Evolutionary conservation across 2,113 vertebrate species (phyloP), one percentile per base, ranked within the genome.

Genomic region (Catharus fuscescens): DNA sequence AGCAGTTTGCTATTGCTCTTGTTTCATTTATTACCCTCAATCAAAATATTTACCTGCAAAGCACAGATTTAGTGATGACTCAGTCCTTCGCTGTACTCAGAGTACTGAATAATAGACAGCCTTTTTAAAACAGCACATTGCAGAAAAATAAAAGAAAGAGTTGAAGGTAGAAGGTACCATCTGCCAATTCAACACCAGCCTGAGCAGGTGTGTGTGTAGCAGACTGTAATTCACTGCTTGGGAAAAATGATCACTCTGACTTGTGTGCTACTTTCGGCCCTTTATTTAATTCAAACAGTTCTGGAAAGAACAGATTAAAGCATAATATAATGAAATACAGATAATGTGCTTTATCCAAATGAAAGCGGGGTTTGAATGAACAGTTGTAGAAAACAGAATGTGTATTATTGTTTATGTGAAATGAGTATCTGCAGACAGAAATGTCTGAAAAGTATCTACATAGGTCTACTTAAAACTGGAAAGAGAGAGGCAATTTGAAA

Each of bases 401-500:
- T 28, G 53, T n/a, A 66, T 64, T 88, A 90, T 61, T 88, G 67
- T 74, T 91, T 80, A 77, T 18, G 80, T 88, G 91, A 95, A 95
- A 90, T 31, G 42, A 81, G 47, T 81, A 91, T 56, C 89, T 81
- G 65, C 8, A 5, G 78, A 74, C 38, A 82, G 31, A 93, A 94
- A 94, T 59, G 82, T 50, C 48, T 70, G 47, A 83, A 81, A 91
- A 82, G 66, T 67, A 89, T 82, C 85, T 50, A 88, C 50, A 69
- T 12, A 52, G 54, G 47, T 56, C 77, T 88, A 92, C 80, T 94
- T 85, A 92, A 90, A 94, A 56, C 70, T 79, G 76, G 73, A 96
- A 94, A 60, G 86, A 86, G 88, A 92, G 85, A 92, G 26, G 92
- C 84, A 96, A 93, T 97, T 95, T 97, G 96, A 95, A 96, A 93